Evolutionary conservation across 2,113 vertebrate species (phyloP).

Genomic region (Thamnaconus septentrionalis): DNA sequence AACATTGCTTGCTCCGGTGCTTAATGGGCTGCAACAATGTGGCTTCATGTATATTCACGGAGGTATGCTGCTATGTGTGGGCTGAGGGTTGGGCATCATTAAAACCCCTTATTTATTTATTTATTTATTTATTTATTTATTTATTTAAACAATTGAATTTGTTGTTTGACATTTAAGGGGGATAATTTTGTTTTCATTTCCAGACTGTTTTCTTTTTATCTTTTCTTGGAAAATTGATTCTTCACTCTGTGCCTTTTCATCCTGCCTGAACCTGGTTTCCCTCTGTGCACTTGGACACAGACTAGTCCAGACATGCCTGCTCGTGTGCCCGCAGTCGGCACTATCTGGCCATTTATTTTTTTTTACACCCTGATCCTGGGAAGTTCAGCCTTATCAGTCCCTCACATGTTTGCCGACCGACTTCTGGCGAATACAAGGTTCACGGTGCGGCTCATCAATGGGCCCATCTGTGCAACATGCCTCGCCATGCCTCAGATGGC

Average conservation of each 20-base stretch:
- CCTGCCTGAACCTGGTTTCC: constrained; percentile 11
- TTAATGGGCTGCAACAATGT: constrained; percentile 46
- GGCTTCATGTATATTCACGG: constrained; percentile 26
- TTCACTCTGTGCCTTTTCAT: background rate
- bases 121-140: too few species aligned
- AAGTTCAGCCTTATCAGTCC: constrained; percentile 36
- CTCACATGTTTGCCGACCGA: constrained; percentile 28
- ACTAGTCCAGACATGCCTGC: constrained; percentile 67
- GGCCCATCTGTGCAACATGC: constrained; percentile 9
- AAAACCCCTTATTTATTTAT: background rate
- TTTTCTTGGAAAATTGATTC: background rate
- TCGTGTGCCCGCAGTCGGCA: constrained; percentile 23
- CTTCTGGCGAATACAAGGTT: constrained; percentile 17
- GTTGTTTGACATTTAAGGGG: background rate
- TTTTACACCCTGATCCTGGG: constrained; percentile 9
- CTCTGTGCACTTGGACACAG: constrained; percentile 19
- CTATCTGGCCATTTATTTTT: constrained; percentile 21
- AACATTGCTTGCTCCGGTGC: constrained; percentile 59
- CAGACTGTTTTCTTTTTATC: constrained; percentile 1
- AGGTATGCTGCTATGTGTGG: background rate
- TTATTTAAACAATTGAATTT: too few species aligned
- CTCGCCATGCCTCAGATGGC: background rate
- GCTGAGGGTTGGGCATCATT: background rate
- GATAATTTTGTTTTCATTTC: constrained; percentile 18
- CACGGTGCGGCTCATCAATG: background rate